Percentiles rank a stretch among this genome's conserved stretches.
phyloP scores from a whole-genome alignment of 2,113 vertebrate species.

The Rhinichthys klamathensis region DNA sequence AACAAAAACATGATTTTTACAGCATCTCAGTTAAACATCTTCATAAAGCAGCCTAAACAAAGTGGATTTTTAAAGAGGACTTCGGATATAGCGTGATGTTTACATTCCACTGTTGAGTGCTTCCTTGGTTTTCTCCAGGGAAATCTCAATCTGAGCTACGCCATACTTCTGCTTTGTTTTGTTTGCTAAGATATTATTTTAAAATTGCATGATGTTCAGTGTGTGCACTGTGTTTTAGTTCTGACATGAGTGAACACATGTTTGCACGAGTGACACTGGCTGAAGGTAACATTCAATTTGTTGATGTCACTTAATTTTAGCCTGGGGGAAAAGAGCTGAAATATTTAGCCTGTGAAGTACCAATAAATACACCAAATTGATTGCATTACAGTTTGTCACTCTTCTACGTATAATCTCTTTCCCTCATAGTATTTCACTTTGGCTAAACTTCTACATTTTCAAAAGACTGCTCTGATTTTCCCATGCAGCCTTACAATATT shows the following conservation, averaged over 20 bases:
- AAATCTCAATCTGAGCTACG: neutral
- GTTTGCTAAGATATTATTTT: neutral
- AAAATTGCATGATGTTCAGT: neutral
- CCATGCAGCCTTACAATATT: too few relatives aligned
- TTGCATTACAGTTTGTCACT: too few relatives aligned
- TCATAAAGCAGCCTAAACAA: neutral
- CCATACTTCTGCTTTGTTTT: neutral
- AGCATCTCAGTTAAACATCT: neutral
- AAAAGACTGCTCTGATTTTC: too few relatives aligned
- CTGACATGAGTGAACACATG: neutral
- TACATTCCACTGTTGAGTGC: conserved; percentile 13
- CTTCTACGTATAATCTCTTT: neutral
- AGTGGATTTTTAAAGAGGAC: conserved; percentile 1
- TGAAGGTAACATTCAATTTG: neutral
- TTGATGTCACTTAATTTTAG: neutral
- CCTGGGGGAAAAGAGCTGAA: neutral
- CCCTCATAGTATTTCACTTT: too few relatives aligned
- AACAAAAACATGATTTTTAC: neutral
- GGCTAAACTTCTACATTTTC: too few relatives aligned
- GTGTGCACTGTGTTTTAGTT: neutral
- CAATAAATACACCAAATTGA: neutral
- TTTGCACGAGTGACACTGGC: neutral
- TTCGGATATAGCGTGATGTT: neutral
- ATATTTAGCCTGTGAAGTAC: neutral
- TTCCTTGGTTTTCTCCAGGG: neutral